Conservation (phyloP, 2,113 vertebrate genomes). For the Sciurus niger region DNA sequence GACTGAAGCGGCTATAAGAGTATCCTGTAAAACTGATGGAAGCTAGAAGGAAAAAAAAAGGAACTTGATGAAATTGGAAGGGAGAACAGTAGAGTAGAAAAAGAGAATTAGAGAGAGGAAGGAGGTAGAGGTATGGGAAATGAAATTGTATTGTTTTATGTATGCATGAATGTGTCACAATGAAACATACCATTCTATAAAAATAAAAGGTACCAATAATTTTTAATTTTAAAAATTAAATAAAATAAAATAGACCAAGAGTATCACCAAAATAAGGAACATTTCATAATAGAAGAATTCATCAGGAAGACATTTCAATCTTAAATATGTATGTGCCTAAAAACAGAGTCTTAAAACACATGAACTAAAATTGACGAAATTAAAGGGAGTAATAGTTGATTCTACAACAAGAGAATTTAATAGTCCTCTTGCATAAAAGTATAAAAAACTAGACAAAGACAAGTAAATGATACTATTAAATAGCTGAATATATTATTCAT, state of each 20-base stretch:
- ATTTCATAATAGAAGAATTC: conserved; percentile 6
- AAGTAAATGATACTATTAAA: background rate
- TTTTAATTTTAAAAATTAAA: background rate
- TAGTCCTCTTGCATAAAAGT: background rate
- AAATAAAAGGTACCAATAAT: background rate
- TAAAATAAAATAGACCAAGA: conserved; percentile 30
- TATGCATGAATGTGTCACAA: background rate
- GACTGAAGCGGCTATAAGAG: background rate
- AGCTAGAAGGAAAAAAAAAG: background rate
- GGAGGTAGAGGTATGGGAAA: background rate
- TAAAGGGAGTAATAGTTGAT: background rate
- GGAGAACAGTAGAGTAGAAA: background rate
- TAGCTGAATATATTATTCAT: background rate
- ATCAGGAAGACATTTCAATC: background rate
- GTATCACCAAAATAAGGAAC: background rate
- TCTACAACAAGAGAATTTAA: conserved; percentile 1
- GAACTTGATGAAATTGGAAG: background rate
- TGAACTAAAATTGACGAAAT: conserved; percentile 5
- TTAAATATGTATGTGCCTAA: background rate
- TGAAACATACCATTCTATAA: background rate
- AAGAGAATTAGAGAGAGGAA: background rate
- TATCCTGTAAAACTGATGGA: conserved; percentile 38
- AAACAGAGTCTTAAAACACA: conserved; percentile 6
- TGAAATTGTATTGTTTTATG: background rate
- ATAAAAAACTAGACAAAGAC: conserved; percentile 17